Conservation (phyloP, 2,888 invertebrate species). For the Mayetiola destructor region DNA sequence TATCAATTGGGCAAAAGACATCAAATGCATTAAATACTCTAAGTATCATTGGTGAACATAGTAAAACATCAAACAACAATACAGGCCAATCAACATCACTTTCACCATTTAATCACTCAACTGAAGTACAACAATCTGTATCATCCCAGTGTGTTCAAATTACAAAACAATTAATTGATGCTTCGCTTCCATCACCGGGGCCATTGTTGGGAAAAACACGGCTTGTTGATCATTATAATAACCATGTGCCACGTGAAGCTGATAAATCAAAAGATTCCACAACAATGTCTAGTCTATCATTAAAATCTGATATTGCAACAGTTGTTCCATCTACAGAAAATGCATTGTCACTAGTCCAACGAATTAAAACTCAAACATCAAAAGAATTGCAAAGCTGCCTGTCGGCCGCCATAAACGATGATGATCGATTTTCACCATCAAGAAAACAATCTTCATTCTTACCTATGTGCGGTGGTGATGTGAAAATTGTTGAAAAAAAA, state of each 20-base stretch:
- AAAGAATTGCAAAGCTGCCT: not conserved
- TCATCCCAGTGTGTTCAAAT: conserved; percentile 10
- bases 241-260: not conserved
- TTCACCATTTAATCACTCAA: not conserved
- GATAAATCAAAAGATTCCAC: not conserved
- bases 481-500: conserved; percentile 29
- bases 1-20: not conserved
- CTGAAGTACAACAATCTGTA: conserved; percentile 2
- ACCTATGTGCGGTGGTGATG: conserved; percentile 63
- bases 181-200: conserved; percentile 66
- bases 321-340: not conserved
- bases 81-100: not conserved
- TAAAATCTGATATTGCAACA: not conserved
- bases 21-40: not conserved
- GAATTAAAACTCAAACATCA: not conserved
- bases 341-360: not conserved
- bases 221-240: conserved; percentile 43
- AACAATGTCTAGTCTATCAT: no score
- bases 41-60: conserved; percentile 42
- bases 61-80: conserved; percentile 31
- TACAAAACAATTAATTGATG: conserved; percentile 34
- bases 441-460: not conserved
- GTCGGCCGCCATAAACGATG: not conserved
- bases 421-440: not conserved
- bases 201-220: conserved; percentile 69